Evolutionary conservation across 2,888 invertebrate genomes (phyloP).

Genomic region (Heterodera filipjevi): DNA sequence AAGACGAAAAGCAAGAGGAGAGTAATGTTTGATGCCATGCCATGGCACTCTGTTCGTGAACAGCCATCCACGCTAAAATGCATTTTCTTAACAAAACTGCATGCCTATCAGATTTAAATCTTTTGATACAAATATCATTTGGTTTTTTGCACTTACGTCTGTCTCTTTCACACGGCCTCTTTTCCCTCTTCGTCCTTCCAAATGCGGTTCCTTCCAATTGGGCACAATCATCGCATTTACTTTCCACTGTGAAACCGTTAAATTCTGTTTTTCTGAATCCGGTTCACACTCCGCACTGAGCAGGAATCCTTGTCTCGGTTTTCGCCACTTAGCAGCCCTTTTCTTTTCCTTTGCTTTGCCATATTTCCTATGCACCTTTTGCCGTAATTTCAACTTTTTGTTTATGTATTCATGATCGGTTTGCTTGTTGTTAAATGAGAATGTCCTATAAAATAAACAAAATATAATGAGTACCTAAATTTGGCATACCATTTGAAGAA

Average conservation of each 20-base stretch:
- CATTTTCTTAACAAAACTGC: neutral
- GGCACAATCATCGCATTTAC: conserved; percentile 13
- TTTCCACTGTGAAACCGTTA: neutral
- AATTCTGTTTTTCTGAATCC: neutral
- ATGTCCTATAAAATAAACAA: neutral
- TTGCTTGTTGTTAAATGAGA: neutral
- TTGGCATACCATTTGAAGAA: conserved; percentile 16
- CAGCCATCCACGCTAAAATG: neutral
- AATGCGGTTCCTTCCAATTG: conserved; percentile 20
- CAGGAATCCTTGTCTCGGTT: conserved; percentile 3
- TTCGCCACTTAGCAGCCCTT: neutral
- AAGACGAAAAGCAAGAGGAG: neutral
- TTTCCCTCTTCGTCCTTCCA: neutral
- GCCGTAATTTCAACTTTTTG: neutral
- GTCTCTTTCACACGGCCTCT: neutral
- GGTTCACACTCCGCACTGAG: conserved; percentile 22
- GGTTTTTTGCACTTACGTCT: neutral
- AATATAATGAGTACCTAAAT: neutral
- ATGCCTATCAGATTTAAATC: neutral
- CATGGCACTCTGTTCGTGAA: neutral
- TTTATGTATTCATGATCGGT: neutral
- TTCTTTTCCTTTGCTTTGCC: neutral
- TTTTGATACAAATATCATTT: no score
- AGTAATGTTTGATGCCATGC: neutral
- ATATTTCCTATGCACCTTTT: neutral